These are phyloP conservation scores for Trigoniulus corallinus DNA, from an alignment of 1,140 invertebrate genomes.

Conservation along the genomic window DNA sequence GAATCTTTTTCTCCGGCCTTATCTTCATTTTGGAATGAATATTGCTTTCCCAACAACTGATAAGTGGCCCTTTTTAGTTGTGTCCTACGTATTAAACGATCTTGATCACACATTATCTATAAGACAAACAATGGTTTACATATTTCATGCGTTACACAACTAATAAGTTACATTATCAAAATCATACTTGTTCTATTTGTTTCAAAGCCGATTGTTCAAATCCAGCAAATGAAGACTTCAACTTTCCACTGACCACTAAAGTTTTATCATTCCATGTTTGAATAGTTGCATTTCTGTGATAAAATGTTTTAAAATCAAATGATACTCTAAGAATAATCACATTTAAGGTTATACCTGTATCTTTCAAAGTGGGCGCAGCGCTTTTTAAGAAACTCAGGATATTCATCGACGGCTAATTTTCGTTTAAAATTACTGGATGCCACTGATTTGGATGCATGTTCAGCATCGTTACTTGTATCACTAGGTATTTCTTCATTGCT, in stretches of 20 bases:
- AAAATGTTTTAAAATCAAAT: neutral
- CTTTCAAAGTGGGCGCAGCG: conserved; percentile 43
- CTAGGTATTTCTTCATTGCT: conserved; percentile 4
- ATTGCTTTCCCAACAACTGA: conserved; percentile 43
- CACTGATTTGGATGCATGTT: neutral
- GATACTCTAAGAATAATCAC: conserved; percentile 6
- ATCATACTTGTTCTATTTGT: conserved; percentile 64
- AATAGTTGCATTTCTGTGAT: conserved; percentile 28
- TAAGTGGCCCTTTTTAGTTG: conserved; percentile 60
- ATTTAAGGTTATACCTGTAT: conserved; percentile 44
- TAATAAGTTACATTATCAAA: conserved; percentile 3
- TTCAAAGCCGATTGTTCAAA: conserved; percentile 59
- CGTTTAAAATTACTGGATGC: conserved; percentile 30
- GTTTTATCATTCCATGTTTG: conserved; percentile 91
- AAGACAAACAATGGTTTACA: conserved; percentile 6
- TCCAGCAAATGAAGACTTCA: conserved; percentile 36
- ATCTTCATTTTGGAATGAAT: conserved; percentile 1
- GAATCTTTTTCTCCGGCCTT: neutral
- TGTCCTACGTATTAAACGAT: conserved; percentile 58
- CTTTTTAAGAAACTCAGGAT: conserved; percentile 39
- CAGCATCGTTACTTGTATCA: conserved; percentile 20
- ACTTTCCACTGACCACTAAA: conserved; percentile 33
- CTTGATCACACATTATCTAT: conserved; percentile 51
- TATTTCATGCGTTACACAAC: neutral
- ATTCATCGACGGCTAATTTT: conserved; percentile 43